Percentiles rank a stretch among this genome's conserved stretches.
phyloP scores from a whole-genome alignment of 2,797 vertebrate genomes.

The Fundulus diaphanus region DNA sequence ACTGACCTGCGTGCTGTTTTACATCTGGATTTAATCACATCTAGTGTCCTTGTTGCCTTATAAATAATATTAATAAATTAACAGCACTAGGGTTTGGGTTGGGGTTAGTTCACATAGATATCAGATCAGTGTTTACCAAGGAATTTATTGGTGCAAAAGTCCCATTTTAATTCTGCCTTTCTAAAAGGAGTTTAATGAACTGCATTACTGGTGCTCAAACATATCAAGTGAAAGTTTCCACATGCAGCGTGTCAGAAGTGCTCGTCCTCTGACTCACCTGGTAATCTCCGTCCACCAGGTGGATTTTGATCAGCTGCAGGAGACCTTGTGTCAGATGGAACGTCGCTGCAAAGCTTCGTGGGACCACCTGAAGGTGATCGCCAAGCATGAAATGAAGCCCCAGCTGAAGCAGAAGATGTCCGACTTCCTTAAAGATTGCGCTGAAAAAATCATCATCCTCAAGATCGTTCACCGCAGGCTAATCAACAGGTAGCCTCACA shows the following conservation, averaged over 20 bases:
- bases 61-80: not conserved
- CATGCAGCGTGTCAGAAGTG: no score
- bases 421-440: slow-evolving; percentile 93
- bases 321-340: slow-evolving; percentile 93
- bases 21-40: not conserved
- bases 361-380: slow-evolving; percentile 95
- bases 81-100: not conserved
- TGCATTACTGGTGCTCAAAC: no score
- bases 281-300: slow-evolving; percentile 77
- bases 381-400: slow-evolving; percentile 95
- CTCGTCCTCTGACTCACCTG: not conserved
- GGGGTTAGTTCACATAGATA: no score
- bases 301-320: slow-evolving; percentile 95
- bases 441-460: slow-evolving; percentile 93
- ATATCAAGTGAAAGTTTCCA: no score
- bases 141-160: no score
- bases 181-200: no score
- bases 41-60: not conserved
- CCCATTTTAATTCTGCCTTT: no score
- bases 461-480: slow-evolving; percentile 93
- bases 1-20: not conserved
- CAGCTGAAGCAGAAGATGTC: slow-evolving; percentile 94
- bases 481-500: slow-evolving; percentile 87
- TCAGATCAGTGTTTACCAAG: no score
- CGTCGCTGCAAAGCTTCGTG: slow-evolving; percentile 94